Percentiles rank a stretch among this genome's conserved stretches.
These are phyloP conservation scores for Zaprionus nigranus DNA, from an alignment of 1,140 invertebrate genomes.

Conservation along the genomic window DNA sequence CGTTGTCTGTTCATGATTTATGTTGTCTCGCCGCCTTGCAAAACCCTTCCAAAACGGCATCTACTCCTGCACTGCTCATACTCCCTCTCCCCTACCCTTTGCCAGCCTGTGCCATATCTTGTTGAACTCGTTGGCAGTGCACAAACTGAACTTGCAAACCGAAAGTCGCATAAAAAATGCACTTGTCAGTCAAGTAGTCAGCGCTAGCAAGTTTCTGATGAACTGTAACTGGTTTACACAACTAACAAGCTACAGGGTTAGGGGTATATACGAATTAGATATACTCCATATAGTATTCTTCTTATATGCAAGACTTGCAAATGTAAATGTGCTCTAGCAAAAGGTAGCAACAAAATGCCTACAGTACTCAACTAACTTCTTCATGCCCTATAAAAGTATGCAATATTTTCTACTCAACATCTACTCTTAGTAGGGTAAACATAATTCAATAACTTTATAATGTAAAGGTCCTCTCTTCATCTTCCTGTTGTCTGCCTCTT, in stretches of 20 bases:
- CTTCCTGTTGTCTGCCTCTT: constrained; percentile 1
- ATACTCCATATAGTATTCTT: neutral
- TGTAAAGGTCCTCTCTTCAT: constrained; percentile 16
- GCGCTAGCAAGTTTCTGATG: constrained; percentile 49
- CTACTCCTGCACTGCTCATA: too few species aligned
- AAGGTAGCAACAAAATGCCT: neutral
- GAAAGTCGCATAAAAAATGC: constrained; percentile 59
- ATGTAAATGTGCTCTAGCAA: too few species aligned
- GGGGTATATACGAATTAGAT: neutral
- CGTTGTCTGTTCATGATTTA: constrained; percentile 78
- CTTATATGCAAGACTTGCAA: too few species aligned
- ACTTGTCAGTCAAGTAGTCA: constrained; percentile 72
- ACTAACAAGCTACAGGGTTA: constrained; percentile 16
- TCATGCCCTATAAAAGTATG: neutral
- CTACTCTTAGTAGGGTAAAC: neutral
- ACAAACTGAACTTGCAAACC: constrained; percentile 33
- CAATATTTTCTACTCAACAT: neutral
- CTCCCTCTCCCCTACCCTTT: neutral
- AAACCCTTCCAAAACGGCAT: constrained; percentile 17
- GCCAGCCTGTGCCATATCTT: neutral
- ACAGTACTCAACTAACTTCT: neutral
- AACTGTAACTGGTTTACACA: constrained; percentile 45
- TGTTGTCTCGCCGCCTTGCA: constrained; percentile 61
- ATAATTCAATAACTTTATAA: constrained; percentile 12
- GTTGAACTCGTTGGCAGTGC: constrained; percentile 35